Evolutionary conservation across 2,888 invertebrate genomes (phyloP).

Genomic region (Blastobasis adustella): DNA sequence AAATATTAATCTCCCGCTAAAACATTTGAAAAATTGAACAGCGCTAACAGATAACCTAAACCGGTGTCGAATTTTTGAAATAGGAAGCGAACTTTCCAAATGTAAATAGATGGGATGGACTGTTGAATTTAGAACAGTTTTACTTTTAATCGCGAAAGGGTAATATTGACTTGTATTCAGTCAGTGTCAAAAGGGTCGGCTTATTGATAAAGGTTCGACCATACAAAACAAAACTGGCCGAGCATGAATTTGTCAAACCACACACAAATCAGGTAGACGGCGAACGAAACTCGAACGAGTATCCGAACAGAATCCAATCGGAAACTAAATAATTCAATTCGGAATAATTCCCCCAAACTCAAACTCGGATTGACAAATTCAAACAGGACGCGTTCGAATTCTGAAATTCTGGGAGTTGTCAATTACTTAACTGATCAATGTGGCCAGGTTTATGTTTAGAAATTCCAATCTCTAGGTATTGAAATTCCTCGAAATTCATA

Average conservation of each 20-base stretch:
- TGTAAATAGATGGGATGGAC: too few species aligned
- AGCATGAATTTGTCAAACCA: conserved; percentile 26
- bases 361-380: conserved; percentile 67
- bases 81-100: too few species aligned
- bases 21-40: conserved; percentile 20
- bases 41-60: neutral
- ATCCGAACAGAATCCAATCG: conserved; percentile 59
- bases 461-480: neutral
- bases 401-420: conserved; percentile 17
- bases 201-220: conserved; percentile 9
- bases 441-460: neutral
- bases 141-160: too few species aligned
- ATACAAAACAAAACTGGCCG: conserved; percentile 32
- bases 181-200: too few species aligned
- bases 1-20: conserved; percentile 36
- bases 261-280: conserved; percentile 28
- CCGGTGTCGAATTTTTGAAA: too few species aligned
- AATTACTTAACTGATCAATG: conserved; percentile 1
- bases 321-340: conserved; percentile 71
- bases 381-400: conserved; percentile 36
- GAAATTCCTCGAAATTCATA: too few species aligned
- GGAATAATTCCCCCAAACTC: conserved; percentile 39
- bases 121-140: too few species aligned
- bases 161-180: too few species aligned
- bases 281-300: conserved; percentile 48